phyloP scores from a whole-genome alignment of 2,113 vertebrate species.

The Charina bottae region DNA sequence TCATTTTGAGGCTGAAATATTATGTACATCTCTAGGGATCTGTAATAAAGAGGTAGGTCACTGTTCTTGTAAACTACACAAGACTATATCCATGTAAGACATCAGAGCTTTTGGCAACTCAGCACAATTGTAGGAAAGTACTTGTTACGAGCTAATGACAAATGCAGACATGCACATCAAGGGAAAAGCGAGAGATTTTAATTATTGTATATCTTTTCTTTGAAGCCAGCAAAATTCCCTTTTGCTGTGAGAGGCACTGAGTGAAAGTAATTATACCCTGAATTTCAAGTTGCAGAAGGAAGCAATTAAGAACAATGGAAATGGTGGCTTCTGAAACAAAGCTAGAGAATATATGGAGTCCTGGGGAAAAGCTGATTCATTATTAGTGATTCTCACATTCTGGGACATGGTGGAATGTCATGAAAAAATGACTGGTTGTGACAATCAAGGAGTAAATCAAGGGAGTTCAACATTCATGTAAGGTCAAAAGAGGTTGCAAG shows the following conservation, averaged over 20 bases:
- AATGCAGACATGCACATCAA: background rate
- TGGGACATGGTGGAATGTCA: too few species aligned
- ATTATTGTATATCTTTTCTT: conserved; percentile 61
- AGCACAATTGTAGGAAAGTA: conserved; percentile 48
- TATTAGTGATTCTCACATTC: background rate
- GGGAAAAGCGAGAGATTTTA: conserved; percentile 47
- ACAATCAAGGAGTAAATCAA: background rate
- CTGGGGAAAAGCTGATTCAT: background rate
- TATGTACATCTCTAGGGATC: background rate
- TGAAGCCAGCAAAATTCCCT: conserved; percentile 40
- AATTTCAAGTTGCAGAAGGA: conserved; percentile 53
- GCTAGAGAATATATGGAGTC: conserved; percentile 20
- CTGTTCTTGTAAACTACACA: conserved; percentile 9
- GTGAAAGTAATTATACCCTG: conserved; percentile 46
- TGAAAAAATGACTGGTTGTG: background rate
- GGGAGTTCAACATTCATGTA: background rate
- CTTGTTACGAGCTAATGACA: conserved; percentile 56
- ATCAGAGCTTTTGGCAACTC: conserved; percentile 44
- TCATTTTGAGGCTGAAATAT: background rate
- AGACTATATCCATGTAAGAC: conserved; percentile 37
- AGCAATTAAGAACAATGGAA: conserved; percentile 10
- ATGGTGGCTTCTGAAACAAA: conserved; percentile 20
- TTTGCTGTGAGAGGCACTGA: background rate
- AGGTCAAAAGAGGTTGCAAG: background rate
- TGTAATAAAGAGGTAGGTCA: conserved; percentile 35